Base-by-base conservation (phyloP, 1,140 invertebrate genomes). In the Choristoneura fumiferana region DNA sequence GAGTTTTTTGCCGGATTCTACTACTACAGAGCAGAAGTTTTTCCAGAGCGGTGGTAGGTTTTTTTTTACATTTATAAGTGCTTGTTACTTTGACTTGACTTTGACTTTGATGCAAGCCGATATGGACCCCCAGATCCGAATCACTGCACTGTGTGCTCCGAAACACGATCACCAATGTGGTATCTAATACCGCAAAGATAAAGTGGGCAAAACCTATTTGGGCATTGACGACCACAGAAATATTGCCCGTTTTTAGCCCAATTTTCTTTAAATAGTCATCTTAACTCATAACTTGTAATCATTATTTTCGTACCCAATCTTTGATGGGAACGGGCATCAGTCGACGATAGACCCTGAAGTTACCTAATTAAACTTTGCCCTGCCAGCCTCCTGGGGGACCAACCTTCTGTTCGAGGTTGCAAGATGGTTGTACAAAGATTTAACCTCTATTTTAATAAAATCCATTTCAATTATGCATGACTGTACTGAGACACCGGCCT, bases 341-440 rank as follows among this genome's bases (percentile, higher is more conserved):
- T n/a, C n/a, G 40, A 43, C 9, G 40, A 18, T 43, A 18, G 40
- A 43, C 40, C 40, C 22, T 43, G 22, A 43, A 43, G 40, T 43
- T 43, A 43, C 9, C 40, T 43, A 43, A 43, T 43, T 43, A 43
- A 43, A 43, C 40, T 43, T 43, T 43, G 40, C 0, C 15, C 17
- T 18, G 22, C 9, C 40, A 17, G 40, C 9, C 15, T 43, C 40
- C 10, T 17, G 1, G 4, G 40, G 40, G 40, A 43, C 40, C 6
- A 43, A 43, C 40, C 40, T 43, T 43, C 17, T 17, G 40, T 8
- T n/a, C 15, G 13, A n/a, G 40, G 8, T 10, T 40, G 17, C 8
- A 12, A 43, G 40, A 43, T 43, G 40, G 9, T 17, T 13, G 37
- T 17, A 10, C 12, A 43, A 43, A 43, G 40, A 43, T 43, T 17